A percentile compares a stretch with the other conserved stretches of the same genome.
These are phyloP conservation scores for Heliothis virescens DNA, from an alignment of 1,140 invertebrate species.

Conservation along the genomic window DNA sequence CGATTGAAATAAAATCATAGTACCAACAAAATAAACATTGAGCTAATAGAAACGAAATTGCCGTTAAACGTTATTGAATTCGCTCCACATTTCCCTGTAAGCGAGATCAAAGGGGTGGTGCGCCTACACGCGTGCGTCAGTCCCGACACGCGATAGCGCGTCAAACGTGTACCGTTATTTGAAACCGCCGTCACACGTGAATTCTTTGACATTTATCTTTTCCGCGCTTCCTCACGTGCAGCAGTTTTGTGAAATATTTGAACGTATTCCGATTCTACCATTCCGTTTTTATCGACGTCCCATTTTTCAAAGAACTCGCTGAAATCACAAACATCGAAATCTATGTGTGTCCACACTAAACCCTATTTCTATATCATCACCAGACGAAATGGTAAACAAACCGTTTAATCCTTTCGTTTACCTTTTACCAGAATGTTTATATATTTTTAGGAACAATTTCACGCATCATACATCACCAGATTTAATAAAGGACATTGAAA, in stretches of 20 bases:
- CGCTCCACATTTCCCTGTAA: constrained; percentile 16
- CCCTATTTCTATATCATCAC: neutral
- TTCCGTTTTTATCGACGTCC: neutral
- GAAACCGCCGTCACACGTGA: constrained; percentile 9
- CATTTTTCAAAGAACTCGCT: neutral
- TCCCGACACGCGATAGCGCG: neutral
- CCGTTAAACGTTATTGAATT: constrained; percentile 4
- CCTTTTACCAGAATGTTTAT: neutral
- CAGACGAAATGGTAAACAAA: neutral
- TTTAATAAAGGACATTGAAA: constrained; percentile 17
- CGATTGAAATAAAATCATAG: neutral
- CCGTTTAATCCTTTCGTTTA: neutral
- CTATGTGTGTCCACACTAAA: neutral
- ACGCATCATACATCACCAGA: constrained; percentile 29
- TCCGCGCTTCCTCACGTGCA: neutral
- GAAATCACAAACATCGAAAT: neutral
- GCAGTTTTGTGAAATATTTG: constrained; percentile 3
- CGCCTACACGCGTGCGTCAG: neutral
- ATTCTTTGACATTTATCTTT: constrained; percentile 39
- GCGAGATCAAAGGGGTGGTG: constrained; percentile 25
- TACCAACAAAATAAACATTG: neutral
- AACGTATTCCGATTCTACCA: neutral
- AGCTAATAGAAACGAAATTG: neutral
- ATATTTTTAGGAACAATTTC: constrained; percentile 20
- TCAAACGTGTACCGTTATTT: constrained; percentile 5